Base-by-base conservation (phyloP, 2,113 vertebrate genomes). In the Pimephales promelas region DNA sequence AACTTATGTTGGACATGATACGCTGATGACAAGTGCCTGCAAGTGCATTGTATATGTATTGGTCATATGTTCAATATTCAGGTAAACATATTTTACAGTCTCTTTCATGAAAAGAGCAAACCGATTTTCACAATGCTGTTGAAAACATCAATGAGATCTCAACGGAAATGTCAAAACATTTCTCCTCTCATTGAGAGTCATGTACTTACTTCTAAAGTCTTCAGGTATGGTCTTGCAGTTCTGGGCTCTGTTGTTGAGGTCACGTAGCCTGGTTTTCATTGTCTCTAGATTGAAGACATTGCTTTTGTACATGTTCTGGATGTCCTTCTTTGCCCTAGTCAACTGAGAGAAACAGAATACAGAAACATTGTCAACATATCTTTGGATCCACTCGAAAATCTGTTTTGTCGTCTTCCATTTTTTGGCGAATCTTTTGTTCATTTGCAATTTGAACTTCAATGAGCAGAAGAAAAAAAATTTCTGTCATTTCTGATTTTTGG, bases 1-100 rank as follows among this genome's bases (percentile, higher is more conserved):
- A 90, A 59, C 96, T 97, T 88, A 98, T 89, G 81, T 92, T 96
- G 34, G 20, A 85, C 9, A 94, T 91, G 4, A 92, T 82, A 3
- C 91, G 91, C n/a, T 85, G 92, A 4, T 43, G 31, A 83, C 94
- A 94, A 82, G 86, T 1, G 0, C 26, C 52, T 86, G 20, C 18
- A 45, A 36, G 1, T 40, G 3, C 9, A 34, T 68, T 1, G 0
- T 22, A 68, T 22, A 68, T 22, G 18, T 10, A 68, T 40, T 68
- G 9, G 16, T 68, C 9, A 36, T 34, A 7, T 3, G 1, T 62
- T 62, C 26, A 28, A 14, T 49, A 49, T 1, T 49, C 47, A 62
- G 2, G 2, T 28, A 62, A 62, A 26, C 59, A 62, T 47, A 14
- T 6, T 28, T 62, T 62, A 64, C 28, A 3, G 6, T 14, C 6